These are phyloP conservation scores for Homarus americanus DNA, from an alignment of 1,140 invertebrate genomes.

Conservation along the genomic window DNA sequence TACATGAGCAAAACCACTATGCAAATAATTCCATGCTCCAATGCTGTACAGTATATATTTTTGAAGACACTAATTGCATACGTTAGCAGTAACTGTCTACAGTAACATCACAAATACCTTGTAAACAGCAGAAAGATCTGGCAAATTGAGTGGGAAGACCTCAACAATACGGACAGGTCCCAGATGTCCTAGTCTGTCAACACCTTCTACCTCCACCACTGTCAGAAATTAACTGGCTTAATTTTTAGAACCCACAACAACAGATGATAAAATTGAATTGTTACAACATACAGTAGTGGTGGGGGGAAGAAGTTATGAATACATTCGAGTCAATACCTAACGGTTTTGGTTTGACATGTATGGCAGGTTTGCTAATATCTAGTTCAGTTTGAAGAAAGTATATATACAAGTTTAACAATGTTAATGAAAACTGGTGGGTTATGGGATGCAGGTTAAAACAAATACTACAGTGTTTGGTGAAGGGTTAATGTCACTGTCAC, in stretches of 20 bases:
- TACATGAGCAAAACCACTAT: neutral
- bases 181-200: neutral
- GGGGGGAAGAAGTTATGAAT: neutral
- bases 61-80: neutral
- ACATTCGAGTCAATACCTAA: neutral
- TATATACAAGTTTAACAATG: no score
- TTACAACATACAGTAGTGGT: neutral
- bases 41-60: neutral
- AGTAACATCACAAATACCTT: neutral
- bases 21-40: neutral
- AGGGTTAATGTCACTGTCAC: no score
- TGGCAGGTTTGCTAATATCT: no score
- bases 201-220: conserved; percentile 3
- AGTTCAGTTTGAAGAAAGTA: no score
- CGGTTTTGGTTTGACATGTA: neutral
- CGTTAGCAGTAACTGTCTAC: no score
- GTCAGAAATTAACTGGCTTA: neutral
- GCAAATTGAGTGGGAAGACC: neutral
- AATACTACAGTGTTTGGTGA: no score
- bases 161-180: neutral
- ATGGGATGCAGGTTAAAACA: no score
- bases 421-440: no score
- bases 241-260: neutral
- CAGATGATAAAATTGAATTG: neutral
- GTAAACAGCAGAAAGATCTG: neutral